These are phyloP conservation scores for Anser cygnoides DNA, from an alignment of 2,113 vertebrate genomes.

Conservation along the genomic window DNA sequence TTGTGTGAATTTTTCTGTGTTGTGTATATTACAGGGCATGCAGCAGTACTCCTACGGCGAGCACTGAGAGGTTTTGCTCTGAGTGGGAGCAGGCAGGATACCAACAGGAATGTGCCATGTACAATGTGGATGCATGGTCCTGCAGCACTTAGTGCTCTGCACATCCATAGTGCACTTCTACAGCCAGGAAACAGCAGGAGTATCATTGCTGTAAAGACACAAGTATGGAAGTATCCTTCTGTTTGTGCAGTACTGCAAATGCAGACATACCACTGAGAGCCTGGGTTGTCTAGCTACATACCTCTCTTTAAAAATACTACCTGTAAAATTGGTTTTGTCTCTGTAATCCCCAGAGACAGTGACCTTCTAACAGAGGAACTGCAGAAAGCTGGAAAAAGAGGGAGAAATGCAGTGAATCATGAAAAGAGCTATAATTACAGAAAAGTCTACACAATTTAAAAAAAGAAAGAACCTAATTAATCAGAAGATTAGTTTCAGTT, in stretches of 20 bases:
- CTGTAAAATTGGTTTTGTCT: background rate
- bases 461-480: background rate
- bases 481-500: background rate
- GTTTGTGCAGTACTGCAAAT: background rate
- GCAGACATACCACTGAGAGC: background rate
- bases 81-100: background rate
- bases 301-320: background rate
- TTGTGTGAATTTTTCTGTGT: background rate
- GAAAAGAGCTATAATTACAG: background rate
- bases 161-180: no score
- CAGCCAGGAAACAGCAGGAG: background rate
- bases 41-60: background rate
- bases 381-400: background rate
- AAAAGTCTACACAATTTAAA: background rate
- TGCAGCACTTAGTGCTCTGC: background rate
- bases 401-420: background rate
- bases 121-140: background rate
- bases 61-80: background rate
- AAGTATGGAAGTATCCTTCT: background rate
- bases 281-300: background rate
- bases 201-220: background rate
- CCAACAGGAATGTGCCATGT: accelerated
- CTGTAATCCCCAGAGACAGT: background rate
- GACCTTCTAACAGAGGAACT: background rate
- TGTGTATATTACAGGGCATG: background rate